Evolutionary conservation across 2,113 vertebrate species (phyloP).

Genomic region (Tonatia bakeri): DNA sequence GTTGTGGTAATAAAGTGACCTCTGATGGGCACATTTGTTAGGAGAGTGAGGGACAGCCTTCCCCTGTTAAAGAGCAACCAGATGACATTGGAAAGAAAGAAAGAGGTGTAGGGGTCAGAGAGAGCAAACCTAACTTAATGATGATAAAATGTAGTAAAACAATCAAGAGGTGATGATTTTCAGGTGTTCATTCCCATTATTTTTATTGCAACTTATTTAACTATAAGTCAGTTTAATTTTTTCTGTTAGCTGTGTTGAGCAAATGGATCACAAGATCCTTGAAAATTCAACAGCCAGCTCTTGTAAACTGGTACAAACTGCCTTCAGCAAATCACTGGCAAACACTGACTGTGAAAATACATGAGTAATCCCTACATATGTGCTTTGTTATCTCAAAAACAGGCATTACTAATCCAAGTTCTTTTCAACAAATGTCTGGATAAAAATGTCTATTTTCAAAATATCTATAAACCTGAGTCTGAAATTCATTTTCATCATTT

Average conservation of each 20-base stretch:
- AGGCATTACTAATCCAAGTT: background rate
- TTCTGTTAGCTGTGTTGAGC: background rate
- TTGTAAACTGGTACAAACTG: background rate
- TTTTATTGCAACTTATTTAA: background rate
- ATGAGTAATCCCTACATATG: background rate
- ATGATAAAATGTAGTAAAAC: background rate
- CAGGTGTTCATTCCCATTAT: background rate
- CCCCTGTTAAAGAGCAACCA: background rate
- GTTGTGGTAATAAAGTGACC: background rate
- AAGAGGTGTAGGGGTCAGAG: background rate
- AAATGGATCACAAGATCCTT: background rate
- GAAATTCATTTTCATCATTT: background rate
- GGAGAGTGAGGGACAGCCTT: background rate
- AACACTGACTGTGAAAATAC: background rate
- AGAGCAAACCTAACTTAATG: background rate
- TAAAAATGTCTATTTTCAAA: background rate
- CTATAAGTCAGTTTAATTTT: background rate
- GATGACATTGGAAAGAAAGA: background rate
- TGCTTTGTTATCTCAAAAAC: background rate
- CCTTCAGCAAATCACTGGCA: background rate
- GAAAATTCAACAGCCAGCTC: background rate
- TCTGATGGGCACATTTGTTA: background rate
- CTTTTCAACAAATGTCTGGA: background rate
- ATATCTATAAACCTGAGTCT: background rate
- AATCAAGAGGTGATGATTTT: background rate